These are phyloP conservation scores for Hemibagrus wyckioides DNA, from an alignment of 2,113 vertebrate genomes.

Conservation along the genomic window DNA sequence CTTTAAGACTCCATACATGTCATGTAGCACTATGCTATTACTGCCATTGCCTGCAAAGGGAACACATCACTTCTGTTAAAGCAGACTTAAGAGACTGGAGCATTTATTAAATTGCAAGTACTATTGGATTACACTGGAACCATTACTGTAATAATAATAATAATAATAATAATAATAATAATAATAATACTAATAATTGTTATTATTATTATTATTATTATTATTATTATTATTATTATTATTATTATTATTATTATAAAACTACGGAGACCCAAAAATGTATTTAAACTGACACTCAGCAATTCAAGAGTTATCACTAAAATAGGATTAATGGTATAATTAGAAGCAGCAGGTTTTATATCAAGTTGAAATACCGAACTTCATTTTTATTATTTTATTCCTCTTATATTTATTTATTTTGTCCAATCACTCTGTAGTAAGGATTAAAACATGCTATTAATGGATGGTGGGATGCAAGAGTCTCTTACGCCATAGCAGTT, in stretches of 20 bases:
- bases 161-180: too few relatives aligned
- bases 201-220: background rate
- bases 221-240: too few relatives aligned
- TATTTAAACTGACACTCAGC: too few relatives aligned
- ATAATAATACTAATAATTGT: too few relatives aligned
- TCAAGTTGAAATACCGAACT: too few relatives aligned
- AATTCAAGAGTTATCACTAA: background rate
- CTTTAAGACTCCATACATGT: constrained; percentile 48
- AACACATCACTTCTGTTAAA: background rate
- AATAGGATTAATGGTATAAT: background rate
- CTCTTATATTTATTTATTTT: too few relatives aligned
- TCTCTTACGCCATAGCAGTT: background rate
- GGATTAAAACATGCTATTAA: background rate
- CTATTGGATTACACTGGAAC: background rate
- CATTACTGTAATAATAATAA: background rate
- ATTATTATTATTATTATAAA: background rate
- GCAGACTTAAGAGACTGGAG: background rate
- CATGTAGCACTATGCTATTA: constrained; percentile 28
- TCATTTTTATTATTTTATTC: too few relatives aligned
- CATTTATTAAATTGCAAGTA: background rate
- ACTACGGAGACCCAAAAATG: background rate
- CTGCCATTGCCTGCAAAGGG: constrained; percentile 49
- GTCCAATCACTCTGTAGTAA: background rate
- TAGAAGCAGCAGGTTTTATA: background rate
- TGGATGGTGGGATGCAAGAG: background rate